A percentile compares a stretch with the other conserved stretches of the same genome.
phyloP scores from a whole-genome alignment of 2,888 invertebrate genomes.

The Callosobruchus maculatus region DNA sequence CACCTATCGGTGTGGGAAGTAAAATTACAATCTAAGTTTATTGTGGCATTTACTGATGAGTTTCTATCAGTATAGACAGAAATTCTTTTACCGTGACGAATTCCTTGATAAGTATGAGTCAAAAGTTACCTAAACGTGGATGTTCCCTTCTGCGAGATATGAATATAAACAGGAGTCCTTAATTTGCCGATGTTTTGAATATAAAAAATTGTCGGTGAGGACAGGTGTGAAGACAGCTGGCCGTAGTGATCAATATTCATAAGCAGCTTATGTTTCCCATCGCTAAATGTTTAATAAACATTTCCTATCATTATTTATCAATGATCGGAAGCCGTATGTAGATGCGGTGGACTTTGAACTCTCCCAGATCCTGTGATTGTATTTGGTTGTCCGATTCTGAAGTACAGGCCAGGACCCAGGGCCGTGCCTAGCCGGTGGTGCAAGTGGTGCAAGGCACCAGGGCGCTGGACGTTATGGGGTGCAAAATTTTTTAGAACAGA shows the following conservation, averaged over 20 bases:
- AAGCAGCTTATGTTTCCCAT: slow-evolving; percentile 28
- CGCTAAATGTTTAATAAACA: slow-evolving; percentile 19
- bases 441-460: too few relatives aligned
- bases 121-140: slow-evolving; percentile 6
- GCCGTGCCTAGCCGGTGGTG: too few relatives aligned
- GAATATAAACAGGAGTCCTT: slow-evolving; percentile 19
- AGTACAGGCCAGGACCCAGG: not conserved
- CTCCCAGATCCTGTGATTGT: not conserved
- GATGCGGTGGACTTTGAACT: not conserved
- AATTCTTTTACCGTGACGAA: not conserved
- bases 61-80: too few relatives aligned
- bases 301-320: not conserved
- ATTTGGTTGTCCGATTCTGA: not conserved
- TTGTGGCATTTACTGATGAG: too few relatives aligned
- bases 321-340: not conserved
- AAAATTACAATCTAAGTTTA: too few relatives aligned
- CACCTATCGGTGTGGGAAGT: too few relatives aligned
- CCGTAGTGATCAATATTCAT: slow-evolving; percentile 36
- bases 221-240: slow-evolving; percentile 40
- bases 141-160: slow-evolving; percentile 15
- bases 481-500: too few relatives aligned
- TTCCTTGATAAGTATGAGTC: too few relatives aligned
- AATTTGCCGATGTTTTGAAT: slow-evolving; percentile 22
- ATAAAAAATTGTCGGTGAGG: slow-evolving; percentile 24
- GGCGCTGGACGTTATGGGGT: too few relatives aligned